Conservation (phyloP, 2,113 vertebrate species). For the Lynx canadensis region DNA sequence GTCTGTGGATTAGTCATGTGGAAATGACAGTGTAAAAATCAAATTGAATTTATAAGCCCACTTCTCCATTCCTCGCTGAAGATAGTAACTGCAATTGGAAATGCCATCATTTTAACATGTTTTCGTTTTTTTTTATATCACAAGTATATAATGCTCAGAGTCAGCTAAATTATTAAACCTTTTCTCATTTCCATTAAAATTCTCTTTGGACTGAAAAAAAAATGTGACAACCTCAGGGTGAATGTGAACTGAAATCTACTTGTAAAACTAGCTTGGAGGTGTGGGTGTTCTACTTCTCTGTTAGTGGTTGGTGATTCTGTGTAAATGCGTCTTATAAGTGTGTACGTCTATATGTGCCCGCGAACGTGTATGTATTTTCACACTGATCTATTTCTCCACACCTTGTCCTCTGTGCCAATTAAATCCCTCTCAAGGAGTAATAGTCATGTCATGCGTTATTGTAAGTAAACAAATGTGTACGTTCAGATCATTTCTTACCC, state of each 20-base stretch:
- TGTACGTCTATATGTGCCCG: background rate
- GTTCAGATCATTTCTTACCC: conserved; percentile 82
- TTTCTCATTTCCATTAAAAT: conserved; percentile 69
- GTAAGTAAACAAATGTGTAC: conserved; percentile 79
- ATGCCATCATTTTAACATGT: conserved; percentile 49
- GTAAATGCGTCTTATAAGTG: background rate
- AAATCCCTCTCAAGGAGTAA: conserved; percentile 55
- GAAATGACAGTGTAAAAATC: conserved; percentile 64
- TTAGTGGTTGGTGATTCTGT: background rate
- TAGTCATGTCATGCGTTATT: conserved; percentile 52
- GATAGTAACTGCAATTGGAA: conserved; percentile 23
- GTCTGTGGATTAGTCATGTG: conserved; percentile 63
- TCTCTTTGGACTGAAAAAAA: conserved; percentile 59
- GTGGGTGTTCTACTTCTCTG: background rate
- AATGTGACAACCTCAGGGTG: conserved; percentile 44
- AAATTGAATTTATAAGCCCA: conserved; percentile 45
- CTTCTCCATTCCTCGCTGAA: conserved; percentile 28
- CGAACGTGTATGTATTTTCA: background rate
- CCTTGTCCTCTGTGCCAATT: background rate
- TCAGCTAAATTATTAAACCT: conserved; percentile 56
- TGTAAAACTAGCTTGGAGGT: background rate
- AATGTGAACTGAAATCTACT: conserved; percentile 47
- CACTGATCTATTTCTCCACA: background rate
- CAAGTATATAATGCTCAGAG: background rate
- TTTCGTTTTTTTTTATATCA: background rate